Percentiles rank a stretch among this genome's conserved stretches.
Conservation (phyloP, 2,888 invertebrate species). For the Bunonema sp. region DNA sequence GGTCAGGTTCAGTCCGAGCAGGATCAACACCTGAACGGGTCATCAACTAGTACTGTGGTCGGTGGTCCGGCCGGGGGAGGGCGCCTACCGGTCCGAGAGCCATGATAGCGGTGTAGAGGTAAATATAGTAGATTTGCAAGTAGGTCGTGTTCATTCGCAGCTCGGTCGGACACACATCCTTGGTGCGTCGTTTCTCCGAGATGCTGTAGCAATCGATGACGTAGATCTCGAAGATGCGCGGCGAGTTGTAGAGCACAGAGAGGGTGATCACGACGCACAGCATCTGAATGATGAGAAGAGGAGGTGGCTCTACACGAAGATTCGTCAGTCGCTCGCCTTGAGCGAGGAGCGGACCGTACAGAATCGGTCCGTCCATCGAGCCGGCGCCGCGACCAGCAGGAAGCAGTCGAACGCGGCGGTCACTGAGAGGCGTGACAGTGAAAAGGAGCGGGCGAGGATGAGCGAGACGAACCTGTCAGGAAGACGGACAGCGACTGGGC, state of each 20-base stretch:
- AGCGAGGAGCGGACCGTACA: conserved; percentile 22
- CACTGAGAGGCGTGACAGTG: no score
- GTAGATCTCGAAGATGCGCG: conserved; percentile 37
- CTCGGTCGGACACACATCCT: conserved; percentile 37
- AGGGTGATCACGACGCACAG: conserved; percentile 13
- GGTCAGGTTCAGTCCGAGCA: conserved; percentile 9
- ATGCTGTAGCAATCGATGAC: conserved; percentile 35
- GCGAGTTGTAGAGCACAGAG: conserved; percentile 27
- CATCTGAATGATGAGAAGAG: conserved; percentile 14
- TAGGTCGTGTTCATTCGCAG: conserved; percentile 29
- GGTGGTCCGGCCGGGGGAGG: background rate
- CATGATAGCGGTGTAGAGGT: conserved; percentile 36
- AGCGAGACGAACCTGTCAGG: no score
- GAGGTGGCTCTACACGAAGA: no score
- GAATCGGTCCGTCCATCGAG: conserved; percentile 17
- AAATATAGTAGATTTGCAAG: conserved; percentile 29
- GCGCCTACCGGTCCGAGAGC: conserved; percentile 24
- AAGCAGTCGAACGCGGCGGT: conserved; percentile 36
- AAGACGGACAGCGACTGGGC: conserved; percentile 24
- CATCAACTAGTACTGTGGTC: background rate
- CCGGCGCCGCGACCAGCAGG: conserved; percentile 20
- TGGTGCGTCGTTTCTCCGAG: conserved; percentile 19
- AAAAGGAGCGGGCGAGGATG: no score
- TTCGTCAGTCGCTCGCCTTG: conserved; percentile 12
- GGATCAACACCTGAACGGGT: conserved; percentile 8